Evolutionary conservation across 2,113 vertebrate species (phyloP), one percentile per base, ranked within the genome.

Genomic region (Periophthalmodon schlosseri): DNA sequence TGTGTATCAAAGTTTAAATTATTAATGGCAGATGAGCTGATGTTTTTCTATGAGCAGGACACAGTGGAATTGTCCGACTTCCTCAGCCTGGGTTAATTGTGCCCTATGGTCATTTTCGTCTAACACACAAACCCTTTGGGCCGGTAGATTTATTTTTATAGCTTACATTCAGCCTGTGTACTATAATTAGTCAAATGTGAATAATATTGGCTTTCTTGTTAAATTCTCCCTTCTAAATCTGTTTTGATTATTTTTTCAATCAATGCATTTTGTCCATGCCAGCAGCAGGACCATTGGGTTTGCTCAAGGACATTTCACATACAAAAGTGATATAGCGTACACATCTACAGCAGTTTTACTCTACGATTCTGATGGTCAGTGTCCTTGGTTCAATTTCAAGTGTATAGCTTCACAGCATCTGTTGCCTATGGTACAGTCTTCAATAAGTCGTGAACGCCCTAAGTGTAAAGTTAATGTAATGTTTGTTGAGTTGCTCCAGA

Each of bases 101-200:
- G 89, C 87, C 90, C 86, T 85, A 88, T 90, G 83, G 85, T 92
- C 82, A 90, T 92, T 86, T 85, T 87, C 85, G 75, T 80, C 80
- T 84, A 72, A 74, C 36, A 24, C 82, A 77, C 68, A 77, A 91
- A 88, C 83, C 79, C 83, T 89, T 85, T 86, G 82, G 83, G 80
- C 86, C 52, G 65, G 77, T 80, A 80, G 84, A 87, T 77, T 87
- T 89, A 88, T 92, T 93, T 92, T 88, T 90, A 82, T 92, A 91
- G 84, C 88, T 92, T 91, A 74, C 77, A 86, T 91, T 91, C 86
- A 77, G 80, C 81, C 77, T 84, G 76, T 90, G 88, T 91, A 88
- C 84, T 90, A 90, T 92, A 91, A 91, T 91, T 91, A 90, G 87
- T 93, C 80, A 86, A 86, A 90, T 90, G 88, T 92, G 86, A 91